phyloP scores from a whole-genome alignment of 35 echinoderm and acorn worm species.

The Lytechinus pictus region DNA sequence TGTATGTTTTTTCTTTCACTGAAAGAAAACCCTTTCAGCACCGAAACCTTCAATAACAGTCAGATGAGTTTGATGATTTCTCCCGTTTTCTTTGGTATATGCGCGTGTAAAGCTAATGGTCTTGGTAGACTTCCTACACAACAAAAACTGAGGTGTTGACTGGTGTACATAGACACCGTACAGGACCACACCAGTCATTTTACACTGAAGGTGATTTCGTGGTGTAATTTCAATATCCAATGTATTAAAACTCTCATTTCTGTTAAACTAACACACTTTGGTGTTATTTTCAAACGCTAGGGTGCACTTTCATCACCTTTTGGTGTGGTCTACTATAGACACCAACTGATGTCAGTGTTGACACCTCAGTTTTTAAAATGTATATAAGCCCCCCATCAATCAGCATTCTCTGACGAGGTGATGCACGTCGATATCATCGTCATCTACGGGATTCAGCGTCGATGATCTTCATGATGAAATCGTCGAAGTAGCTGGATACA shows the following conservation, averaged over 20 bases:
- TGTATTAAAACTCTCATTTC: no score
- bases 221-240: no score
- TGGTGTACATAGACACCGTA: no score
- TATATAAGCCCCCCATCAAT: not conserved
- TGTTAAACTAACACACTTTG: no score
- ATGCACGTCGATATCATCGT: not conserved
- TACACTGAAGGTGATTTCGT: no score
- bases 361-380: no score
- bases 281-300: no score
- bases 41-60: not conserved
- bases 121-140: not conserved
- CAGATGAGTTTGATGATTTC: not conserved
- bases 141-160: no score
- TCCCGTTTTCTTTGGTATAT: not conserved
- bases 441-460: not conserved
- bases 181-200: no score
- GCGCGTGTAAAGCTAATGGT: not conserved
- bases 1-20: not conserved
- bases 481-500: slow-evolving; percentile 19
- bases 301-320: no score
- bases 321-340: no score
- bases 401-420: not conserved
- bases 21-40: not conserved
- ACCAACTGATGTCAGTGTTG: no score
- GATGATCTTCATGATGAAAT: slow-evolving; percentile 7